These are phyloP conservation scores for Salmo trutta DNA, from an alignment of 2,797 vertebrate genomes.

Conservation along the genomic window DNA sequence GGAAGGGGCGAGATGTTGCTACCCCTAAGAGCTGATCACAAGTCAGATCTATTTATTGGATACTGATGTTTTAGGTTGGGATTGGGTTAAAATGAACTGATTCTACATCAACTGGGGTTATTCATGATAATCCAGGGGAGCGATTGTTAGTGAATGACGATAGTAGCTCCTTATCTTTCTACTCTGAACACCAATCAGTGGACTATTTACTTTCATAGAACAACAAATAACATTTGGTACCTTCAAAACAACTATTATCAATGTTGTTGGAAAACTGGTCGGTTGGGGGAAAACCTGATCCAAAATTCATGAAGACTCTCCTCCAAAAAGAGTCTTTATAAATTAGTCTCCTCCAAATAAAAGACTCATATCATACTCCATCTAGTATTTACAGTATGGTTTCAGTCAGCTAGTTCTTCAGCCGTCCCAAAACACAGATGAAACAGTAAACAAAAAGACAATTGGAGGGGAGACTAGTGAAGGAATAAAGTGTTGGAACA, in stretches of 20 bases:
- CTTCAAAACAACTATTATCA: not conserved
- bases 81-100: not conserved
- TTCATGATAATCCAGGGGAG: constrained; percentile 1
- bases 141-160: constrained; percentile 26
- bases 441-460: constrained; percentile 46
- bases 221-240: not conserved
- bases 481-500: constrained; percentile 23
- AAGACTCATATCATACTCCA: constrained; percentile 44
- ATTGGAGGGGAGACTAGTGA: constrained; percentile 20
- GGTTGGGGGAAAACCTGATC: not conserved
- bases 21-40: not conserved
- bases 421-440: constrained; percentile 38
- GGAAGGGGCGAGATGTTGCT: not conserved
- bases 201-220: constrained; percentile 1
- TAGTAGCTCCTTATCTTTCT: not conserved
- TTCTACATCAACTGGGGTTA: not conserved
- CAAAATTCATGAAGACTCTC: not conserved
- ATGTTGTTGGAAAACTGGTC: not conserved
- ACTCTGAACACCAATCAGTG: not conserved
- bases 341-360: constrained; percentile 46
- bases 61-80: not conserved
- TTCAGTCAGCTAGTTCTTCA: constrained; percentile 37
- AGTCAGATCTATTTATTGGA: not conserved
- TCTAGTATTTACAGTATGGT: constrained; percentile 45
- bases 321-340: constrained; percentile 10